phyloP scores from a whole-genome alignment of 2,888 invertebrate genomes.

The Oxyteleia sp. region DNA sequence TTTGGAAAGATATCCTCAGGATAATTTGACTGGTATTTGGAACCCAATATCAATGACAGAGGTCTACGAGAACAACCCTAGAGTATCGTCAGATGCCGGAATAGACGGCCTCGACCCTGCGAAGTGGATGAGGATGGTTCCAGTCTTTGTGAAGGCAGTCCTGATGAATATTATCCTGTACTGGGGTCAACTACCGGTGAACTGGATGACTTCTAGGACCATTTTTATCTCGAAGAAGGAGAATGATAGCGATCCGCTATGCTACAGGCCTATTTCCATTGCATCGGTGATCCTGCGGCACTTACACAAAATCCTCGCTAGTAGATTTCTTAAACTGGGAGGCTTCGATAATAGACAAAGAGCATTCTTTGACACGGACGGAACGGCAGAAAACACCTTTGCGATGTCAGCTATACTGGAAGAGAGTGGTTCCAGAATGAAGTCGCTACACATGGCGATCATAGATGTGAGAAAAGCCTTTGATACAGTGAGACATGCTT shows the following conservation, averaged over 20 bases:
- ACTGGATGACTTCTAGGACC: not conserved
- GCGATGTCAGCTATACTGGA: not conserved
- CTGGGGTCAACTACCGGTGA: too few relatives aligned
- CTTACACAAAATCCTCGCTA: conserved; percentile 68
- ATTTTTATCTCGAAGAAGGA: conserved; percentile 17
- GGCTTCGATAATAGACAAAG: not conserved
- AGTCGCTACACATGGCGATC: not conserved
- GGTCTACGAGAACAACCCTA: not conserved
- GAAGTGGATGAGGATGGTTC: not conserved
- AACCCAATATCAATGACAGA: not conserved
- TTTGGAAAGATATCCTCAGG: too few relatives aligned
- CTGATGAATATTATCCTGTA: not conserved
- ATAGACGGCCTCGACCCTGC: not conserved
- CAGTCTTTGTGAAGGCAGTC: not conserved
- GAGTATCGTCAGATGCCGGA: not conserved
- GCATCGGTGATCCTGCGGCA: conserved; percentile 58
- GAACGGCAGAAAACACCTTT: not conserved
- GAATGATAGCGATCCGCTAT: not conserved
- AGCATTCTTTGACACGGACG: not conserved
- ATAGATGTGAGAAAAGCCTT: not conserved
- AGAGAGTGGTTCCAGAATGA: not conserved
- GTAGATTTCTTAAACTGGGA: not conserved
- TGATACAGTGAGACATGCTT: not conserved
- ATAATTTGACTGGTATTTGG: too few relatives aligned
- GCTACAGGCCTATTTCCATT: conserved; percentile 32